These are phyloP conservation scores for Tenualosa thibaudeaui DNA, from an alignment of 2,797 vertebrate genomes.

Conservation along the genomic window DNA sequence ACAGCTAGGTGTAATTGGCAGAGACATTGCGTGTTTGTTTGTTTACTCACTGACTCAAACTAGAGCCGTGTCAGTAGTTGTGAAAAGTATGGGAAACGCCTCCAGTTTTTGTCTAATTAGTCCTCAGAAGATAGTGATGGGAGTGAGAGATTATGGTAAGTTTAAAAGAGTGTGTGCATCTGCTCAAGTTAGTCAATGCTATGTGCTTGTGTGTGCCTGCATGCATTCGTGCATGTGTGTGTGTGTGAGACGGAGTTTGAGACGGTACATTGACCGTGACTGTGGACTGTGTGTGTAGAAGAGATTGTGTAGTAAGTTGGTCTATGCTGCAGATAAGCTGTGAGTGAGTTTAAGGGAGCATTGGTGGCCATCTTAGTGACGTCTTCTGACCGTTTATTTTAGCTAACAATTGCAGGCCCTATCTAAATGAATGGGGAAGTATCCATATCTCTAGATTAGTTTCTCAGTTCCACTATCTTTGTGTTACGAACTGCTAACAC, in stretches of 20 bases:
- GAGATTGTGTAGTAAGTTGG: background rate
- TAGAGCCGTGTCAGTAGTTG: background rate
- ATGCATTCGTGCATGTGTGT: background rate
- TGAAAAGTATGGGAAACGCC: background rate
- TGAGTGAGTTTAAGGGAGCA: background rate
- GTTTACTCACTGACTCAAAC: background rate
- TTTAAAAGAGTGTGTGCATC: constrained; percentile 41
- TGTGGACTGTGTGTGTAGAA: background rate
- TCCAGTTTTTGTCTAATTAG: background rate
- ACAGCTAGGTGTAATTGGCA: background rate
- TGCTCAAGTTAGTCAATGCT: background rate
- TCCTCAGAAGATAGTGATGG: background rate
- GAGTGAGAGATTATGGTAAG: background rate
- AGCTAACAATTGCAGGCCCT: too few relatives aligned
- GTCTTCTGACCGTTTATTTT: too few relatives aligned
- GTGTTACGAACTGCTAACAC: too few relatives aligned
- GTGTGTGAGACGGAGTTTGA: background rate
- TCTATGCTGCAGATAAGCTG: background rate
- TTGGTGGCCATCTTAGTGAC: background rate
- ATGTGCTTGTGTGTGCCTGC: background rate
- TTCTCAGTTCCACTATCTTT: too few relatives aligned
- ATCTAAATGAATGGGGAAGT: too few relatives aligned
- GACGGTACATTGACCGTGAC: background rate
- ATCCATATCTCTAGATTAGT: too few relatives aligned
- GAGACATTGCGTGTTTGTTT: constrained; percentile 25